These are phyloP conservation scores for Drosophila kepulauana DNA, from an alignment of 1,140 invertebrate species.

Conservation along the genomic window DNA sequence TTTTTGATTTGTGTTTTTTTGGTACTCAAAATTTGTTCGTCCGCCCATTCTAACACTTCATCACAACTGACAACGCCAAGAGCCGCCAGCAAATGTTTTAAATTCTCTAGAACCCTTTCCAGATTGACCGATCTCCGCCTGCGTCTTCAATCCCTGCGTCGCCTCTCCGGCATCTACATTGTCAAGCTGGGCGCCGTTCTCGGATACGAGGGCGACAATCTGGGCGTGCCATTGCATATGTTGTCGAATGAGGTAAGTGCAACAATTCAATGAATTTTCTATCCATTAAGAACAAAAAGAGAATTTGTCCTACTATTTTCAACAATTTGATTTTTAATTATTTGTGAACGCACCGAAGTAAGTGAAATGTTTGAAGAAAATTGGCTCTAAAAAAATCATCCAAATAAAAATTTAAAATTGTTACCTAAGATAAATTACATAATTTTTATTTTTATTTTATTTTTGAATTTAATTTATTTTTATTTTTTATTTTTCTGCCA, in stretches of 20 bases:
- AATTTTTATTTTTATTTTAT: slow-evolving; percentile 49
- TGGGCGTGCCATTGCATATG: slow-evolving; percentile 85
- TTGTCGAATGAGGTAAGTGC: slow-evolving; percentile 86
- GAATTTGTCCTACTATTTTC: slow-evolving; percentile 51
- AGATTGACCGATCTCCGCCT: slow-evolving; percentile 90
- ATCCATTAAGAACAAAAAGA: slow-evolving; percentile 18
- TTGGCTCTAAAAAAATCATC: slow-evolving; percentile 52
- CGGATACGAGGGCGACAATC: slow-evolving; percentile 86
- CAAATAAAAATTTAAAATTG: slow-evolving; percentile 35
- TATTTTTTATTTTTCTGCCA: slow-evolving; percentile 77
- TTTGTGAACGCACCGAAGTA: slow-evolving; percentile 70
- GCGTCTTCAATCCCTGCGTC: slow-evolving; percentile 90
- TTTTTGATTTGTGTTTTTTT: slow-evolving; percentile 48
- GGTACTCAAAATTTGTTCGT: slow-evolving; percentile 84
- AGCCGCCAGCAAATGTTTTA: slow-evolving; percentile 77
- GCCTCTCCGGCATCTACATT: slow-evolving; percentile 91
- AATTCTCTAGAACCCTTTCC: slow-evolving; percentile 84
- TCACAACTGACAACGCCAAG: slow-evolving; percentile 60
- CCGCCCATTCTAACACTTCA: slow-evolving; percentile 85
- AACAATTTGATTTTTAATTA: slow-evolving; percentile 47
- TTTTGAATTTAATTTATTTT: slow-evolving; percentile 69
- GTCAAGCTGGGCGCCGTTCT: slow-evolving; percentile 91
- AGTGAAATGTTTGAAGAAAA: slow-evolving; percentile 63
- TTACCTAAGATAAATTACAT: slow-evolving; percentile 12
- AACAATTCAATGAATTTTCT: background rate